Evolutionary conservation across 2,113 vertebrate species (phyloP).

Genomic region (Cololabis saira): DNA sequence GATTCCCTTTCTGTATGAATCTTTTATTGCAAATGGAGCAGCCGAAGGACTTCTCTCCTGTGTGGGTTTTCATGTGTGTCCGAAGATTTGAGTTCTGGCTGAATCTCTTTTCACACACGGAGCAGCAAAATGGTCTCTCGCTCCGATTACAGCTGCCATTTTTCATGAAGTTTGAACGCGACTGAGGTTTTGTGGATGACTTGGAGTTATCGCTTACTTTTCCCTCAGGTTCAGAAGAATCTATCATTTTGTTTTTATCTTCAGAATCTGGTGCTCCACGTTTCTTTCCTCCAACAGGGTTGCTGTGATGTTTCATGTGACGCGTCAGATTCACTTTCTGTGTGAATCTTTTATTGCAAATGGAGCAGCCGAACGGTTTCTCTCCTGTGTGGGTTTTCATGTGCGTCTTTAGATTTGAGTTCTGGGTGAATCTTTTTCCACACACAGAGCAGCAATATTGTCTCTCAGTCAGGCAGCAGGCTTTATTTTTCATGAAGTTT

Average conservation of each 20-base stretch:
- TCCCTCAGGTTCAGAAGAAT: background rate
- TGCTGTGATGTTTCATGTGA: constrained; percentile 6
- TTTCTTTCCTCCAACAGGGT: background rate
- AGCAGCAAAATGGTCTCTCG: background rate
- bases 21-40: constrained; percentile 1
- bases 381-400: no score
- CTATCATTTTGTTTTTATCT: background rate
- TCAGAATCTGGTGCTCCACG: background rate
- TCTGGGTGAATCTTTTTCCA: constrained; percentile 2
- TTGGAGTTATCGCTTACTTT: background rate
- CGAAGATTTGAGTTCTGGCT: background rate
- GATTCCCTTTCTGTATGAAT: constrained; percentile 12
- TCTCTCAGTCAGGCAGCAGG: background rate
- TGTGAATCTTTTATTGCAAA: no score
- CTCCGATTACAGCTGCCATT: background rate
- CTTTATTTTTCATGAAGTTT: background rate
- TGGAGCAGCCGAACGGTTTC: no score
- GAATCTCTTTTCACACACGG: constrained; percentile 3
- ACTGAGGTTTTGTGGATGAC: no score
- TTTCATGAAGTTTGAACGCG: background rate
- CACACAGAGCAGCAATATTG: background rate
- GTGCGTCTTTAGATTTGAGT: background rate
- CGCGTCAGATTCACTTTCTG: no score
- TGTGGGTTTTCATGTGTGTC: constrained; percentile 5
- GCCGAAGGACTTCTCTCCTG: constrained; percentile 5